phyloP scores from a whole-genome alignment of 2,113 vertebrate genomes.

The Petaurus breviceps region DNA sequence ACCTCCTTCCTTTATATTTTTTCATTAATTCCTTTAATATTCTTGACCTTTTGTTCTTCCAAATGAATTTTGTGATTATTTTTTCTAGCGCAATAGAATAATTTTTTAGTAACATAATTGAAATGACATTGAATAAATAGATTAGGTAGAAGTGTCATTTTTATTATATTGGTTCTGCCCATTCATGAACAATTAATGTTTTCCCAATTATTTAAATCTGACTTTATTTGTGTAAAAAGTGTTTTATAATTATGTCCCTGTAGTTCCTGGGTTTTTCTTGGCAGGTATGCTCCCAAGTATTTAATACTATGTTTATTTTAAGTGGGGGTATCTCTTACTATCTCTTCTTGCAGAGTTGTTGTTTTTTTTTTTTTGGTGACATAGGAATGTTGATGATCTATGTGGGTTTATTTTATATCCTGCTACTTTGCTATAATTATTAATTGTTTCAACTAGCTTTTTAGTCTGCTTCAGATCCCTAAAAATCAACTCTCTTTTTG shows the following conservation, averaged over 20 bases:
- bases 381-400: background rate
- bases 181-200: background rate
- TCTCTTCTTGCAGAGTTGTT: background rate
- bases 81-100: too few species aligned
- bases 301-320: background rate
- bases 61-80: too few species aligned
- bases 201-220: background rate
- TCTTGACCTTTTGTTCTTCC: too few species aligned
- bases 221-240: background rate
- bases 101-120: background rate
- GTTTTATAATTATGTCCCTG: background rate
- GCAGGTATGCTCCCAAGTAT: background rate
- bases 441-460: background rate
- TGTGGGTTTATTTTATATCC: background rate
- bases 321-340: background rate
- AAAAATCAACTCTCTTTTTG: background rate
- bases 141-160: background rate
- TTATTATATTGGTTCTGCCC: background rate
- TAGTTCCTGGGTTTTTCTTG: background rate
- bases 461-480: background rate
- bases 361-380: background rate
- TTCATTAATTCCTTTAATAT: background rate
- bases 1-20: background rate
- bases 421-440: background rate
- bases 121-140: background rate